Conservation (phyloP, 2,888 invertebrate genomes). For the Eudasyphora cyanicolor region DNA sequence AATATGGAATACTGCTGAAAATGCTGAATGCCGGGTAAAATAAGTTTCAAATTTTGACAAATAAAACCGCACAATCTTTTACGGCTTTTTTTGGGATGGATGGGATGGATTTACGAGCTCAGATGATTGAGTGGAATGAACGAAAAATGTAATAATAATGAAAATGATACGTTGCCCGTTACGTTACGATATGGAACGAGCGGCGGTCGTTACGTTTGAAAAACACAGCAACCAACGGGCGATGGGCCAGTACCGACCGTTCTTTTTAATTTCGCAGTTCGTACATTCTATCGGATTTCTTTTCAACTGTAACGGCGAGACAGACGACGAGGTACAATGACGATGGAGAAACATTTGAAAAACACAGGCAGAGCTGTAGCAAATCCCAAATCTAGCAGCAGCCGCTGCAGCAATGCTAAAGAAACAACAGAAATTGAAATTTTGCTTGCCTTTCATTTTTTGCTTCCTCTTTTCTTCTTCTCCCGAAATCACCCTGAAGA, state of each 20-base stretch:
- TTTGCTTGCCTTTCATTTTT: background rate
- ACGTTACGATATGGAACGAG: background rate
- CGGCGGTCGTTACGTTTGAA: background rate
- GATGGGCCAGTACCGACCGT: background rate
- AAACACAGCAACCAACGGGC: background rate
- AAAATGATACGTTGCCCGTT: background rate
- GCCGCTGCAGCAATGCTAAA: background rate
- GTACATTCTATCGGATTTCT: no score
- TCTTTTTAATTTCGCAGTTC: background rate
- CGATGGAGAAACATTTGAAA: no score
- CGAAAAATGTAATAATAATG: conserved; percentile 4
- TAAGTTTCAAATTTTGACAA: conserved; percentile 80
- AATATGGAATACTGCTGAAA: conserved; percentile 34
- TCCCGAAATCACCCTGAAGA: background rate
- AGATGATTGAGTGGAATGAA: conserved; percentile 69
- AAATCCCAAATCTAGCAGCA: background rate
- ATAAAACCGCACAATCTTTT: conserved; percentile 75
- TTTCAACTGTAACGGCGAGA: background rate
- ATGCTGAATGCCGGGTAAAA: conserved; percentile 77
- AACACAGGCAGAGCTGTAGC: background rate
- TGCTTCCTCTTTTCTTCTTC: background rate
- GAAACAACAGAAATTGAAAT: conserved; percentile 31
- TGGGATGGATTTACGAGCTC: conserved; percentile 75
- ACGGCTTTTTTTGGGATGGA: conserved; percentile 18
- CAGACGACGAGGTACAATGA: no score